Percentiles rank a stretch among this genome's conserved stretches.
Evolutionary conservation across 1,140 invertebrate genomes (phyloP).

Genomic region (Ganaspis sp.): DNA sequence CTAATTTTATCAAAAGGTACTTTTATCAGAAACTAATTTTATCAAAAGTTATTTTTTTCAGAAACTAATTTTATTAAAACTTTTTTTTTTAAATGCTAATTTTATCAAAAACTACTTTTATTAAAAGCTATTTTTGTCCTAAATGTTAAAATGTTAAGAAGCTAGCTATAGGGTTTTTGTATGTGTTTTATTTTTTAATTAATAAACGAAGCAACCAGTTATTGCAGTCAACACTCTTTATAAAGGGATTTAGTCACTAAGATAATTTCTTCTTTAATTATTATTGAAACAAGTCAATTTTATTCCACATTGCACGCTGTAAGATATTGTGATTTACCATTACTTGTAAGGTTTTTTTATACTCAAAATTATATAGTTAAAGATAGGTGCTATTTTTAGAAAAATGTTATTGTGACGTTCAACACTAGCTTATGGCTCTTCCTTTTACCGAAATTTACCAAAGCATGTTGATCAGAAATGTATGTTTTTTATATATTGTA

Average conservation of each 20-base stretch:
- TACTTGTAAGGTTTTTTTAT: slow-evolving; percentile 29
- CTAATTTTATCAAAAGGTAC: no score
- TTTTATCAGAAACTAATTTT: no score
- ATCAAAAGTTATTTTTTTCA: no score
- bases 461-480: slow-evolving; percentile 49
- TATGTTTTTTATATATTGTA: slow-evolving; percentile 60
- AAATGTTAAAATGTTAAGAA: background rate
- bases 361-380: background rate
- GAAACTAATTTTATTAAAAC: no score
- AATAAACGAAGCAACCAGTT: background rate
- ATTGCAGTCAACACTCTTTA: background rate
- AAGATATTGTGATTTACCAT: slow-evolving; percentile 32
- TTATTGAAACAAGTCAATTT: background rate
- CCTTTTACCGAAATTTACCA: slow-evolving; percentile 26
- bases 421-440: slow-evolving; percentile 14
- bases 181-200: background rate
- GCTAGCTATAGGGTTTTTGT: background rate
- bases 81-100: no score
- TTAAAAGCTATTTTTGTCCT: background rate
- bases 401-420: slow-evolving; percentile 20
- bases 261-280: slow-evolving; percentile 1
- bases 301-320: slow-evolving; percentile 15
- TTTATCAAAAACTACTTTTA: no score
- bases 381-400: slow-evolving; percentile 32
- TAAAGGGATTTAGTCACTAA: slow-evolving; percentile 12